Evolutionary conservation across 2,888 invertebrate genomes (phyloP), one percentile per base, ranked within the genome.

Genomic region (Epinotia bilunana): DNA sequence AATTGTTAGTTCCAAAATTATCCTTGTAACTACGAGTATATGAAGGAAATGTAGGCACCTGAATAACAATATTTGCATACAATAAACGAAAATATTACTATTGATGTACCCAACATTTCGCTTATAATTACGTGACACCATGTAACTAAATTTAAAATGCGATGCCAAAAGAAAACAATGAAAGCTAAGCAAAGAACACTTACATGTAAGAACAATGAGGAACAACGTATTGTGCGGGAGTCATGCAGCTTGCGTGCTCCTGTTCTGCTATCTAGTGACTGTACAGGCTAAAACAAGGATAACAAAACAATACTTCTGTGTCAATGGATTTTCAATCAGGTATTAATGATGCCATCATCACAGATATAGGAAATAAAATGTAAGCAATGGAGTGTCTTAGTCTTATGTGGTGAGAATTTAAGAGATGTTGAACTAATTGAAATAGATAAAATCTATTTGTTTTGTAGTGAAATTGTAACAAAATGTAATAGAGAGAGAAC

Each of bases 181-280:
- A 73, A 79, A 78, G 77, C 77, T 61, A 82, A 83, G 82, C 83
- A 77, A 77, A 64, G 60, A 81, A 86, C 83, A 88, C 83, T 85
- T 84, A 84, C 83, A 82, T 87, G 86, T 82, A 73, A 74, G 73
- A 84, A 86, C 81, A 87, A 88, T 88, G 85, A 86, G 81, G 84
- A 83, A 86, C 85, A 84, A 86, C 85, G 83, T 83, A 82, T 84
- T 86, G 90, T 92, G 90, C 88, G 78, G 84, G 84, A 86, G 82
- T 87, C 92, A 92, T 93, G 92, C 92, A 88, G 87, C 88, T 87
- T 86, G 86, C 84, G 89, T 88, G 87, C 87, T 86, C 89, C 85
- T 82, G 86, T 83, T 86, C 88, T 79, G 86, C 87, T 90, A 89
- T 89, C 90, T 91, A 91, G 84, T 88, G 86, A 88, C 87, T 84